These are phyloP conservation scores for Nylanderia fulva DNA, from an alignment of 1,140 invertebrate species.

Conservation along the genomic window DNA sequence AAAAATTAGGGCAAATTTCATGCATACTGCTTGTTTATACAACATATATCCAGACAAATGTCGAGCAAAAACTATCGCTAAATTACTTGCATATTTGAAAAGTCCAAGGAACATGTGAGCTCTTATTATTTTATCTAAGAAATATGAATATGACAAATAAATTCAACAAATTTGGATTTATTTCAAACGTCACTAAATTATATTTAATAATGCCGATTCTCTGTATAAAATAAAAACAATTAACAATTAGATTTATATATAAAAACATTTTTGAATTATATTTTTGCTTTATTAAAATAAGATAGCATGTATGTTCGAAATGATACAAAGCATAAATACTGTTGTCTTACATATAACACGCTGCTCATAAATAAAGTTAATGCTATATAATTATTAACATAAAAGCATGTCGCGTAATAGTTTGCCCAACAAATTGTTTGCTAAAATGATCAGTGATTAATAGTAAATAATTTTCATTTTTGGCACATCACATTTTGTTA, in stretches of 20 bases:
- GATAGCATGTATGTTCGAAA: no score
- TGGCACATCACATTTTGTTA: no score
- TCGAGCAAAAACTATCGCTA: slow-evolving; percentile 51
- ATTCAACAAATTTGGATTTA: neutral
- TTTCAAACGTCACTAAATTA: neutral
- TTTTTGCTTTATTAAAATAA: no score
- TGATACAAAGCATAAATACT: neutral
- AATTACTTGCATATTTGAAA: slow-evolving; percentile 66
- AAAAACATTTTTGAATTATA: neutral
- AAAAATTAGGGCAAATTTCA: slow-evolving; percentile 22
- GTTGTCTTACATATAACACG: neutral
- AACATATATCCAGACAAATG: slow-evolving; percentile 34
- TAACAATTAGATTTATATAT: no score
- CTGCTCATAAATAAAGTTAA: neutral
- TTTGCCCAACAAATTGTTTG: neutral
- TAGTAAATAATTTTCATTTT: neutral
- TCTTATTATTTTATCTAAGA: no score
- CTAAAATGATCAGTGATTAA: neutral
- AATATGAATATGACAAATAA: neutral
- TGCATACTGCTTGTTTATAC: slow-evolving; percentile 43
- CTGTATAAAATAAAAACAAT: neutral
- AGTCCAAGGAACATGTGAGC: slow-evolving; percentile 58
- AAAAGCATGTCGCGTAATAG: neutral
- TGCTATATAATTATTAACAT: neutral
- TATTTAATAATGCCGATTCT: no score